phyloP scores from a whole-genome alignment of 37 sponge, comb jelly and placozoan genomes.

The Cliona cf. orientalis region DNA sequence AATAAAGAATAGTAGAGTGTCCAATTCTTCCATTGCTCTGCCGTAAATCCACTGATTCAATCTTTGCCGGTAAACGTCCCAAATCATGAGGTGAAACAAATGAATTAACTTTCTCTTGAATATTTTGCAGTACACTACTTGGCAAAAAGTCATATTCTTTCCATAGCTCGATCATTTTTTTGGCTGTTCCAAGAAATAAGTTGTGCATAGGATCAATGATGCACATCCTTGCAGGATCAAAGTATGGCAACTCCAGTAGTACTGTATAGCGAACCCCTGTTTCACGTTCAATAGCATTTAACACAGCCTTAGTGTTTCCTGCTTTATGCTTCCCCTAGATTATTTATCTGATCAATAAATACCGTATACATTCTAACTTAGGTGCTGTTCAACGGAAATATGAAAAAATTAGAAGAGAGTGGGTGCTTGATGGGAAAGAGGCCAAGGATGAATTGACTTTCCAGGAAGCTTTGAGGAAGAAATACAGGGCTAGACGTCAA shows the following conservation, averaged over 20 bases:
- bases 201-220: slow-evolving; percentile 63
- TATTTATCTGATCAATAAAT: too few relatives aligned
- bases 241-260: slow-evolving; percentile 32
- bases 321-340: too few relatives aligned
- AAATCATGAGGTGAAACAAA: slow-evolving; percentile 3
- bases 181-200: slow-evolving; percentile 49
- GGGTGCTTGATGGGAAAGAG: too few relatives aligned
- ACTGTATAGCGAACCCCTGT: slow-evolving; percentile 5
- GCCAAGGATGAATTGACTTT: too few relatives aligned
- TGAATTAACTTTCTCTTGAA: slow-evolving; percentile 15
- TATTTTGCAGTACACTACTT: neutral
- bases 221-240: slow-evolving; percentile 30
- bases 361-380: too few relatives aligned
- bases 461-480: too few relatives aligned
- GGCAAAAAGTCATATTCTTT: neutral
- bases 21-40: slow-evolving; percentile 66
- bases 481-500: too few relatives aligned
- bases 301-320: too few relatives aligned
- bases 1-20: slow-evolving; percentile 23
- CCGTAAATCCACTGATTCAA: slow-evolving; percentile 43
- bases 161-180: slow-evolving; percentile 17
- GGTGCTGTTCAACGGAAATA: too few relatives aligned
- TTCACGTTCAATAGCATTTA: neutral
- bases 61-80: slow-evolving; percentile 43
- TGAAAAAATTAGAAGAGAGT: too few relatives aligned